Percentiles rank a stretch among this genome's conserved stretches.
Conservation (phyloP, 2,888 invertebrate genomes). For the Lasioglossum leucozonium region DNA sequence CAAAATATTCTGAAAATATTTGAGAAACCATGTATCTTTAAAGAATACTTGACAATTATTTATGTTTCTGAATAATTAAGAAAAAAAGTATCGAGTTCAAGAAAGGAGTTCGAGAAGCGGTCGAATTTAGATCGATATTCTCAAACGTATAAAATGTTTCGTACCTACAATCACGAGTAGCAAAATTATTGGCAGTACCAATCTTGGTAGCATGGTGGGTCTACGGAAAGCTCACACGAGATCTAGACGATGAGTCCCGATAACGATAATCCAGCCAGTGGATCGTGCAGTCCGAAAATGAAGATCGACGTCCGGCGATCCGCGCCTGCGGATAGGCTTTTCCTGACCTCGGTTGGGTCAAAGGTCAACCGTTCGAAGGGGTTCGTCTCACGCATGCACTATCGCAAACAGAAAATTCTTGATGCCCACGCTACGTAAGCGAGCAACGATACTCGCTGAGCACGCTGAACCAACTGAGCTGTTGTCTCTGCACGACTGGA, state of each 20-base stretch:
- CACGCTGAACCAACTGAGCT: conserved; percentile 47
- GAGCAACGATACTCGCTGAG: conserved; percentile 51
- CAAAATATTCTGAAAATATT: background rate
- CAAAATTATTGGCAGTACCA: conserved; percentile 57
- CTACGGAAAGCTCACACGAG: conserved; percentile 29
- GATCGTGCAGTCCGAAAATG: conserved; percentile 37
- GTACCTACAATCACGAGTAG: conserved; percentile 73
- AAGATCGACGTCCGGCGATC: conserved; percentile 56
- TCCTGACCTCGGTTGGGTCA: conserved; percentile 48
- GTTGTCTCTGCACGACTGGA: conserved; percentile 46
- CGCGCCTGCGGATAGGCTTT: conserved; percentile 59
- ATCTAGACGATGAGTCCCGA: conserved; percentile 34
- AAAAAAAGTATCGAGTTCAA: background rate
- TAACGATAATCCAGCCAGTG: conserved; percentile 58
- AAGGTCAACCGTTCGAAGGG: conserved; percentile 57
- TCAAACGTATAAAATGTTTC: conserved; percentile 36
- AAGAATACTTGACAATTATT: background rate
- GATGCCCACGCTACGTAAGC: conserved; percentile 4
- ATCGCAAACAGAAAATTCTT: conserved; percentile 47
- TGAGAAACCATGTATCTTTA: background rate
- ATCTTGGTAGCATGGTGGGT: conserved; percentile 71
- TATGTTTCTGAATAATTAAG: background rate
- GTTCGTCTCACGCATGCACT: conserved; percentile 43
- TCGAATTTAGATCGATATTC: background rate
- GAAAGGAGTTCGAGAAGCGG: background rate